Base-by-base conservation (phyloP, 1,140 invertebrate genomes). In the Chrysopa pallens region DNA sequence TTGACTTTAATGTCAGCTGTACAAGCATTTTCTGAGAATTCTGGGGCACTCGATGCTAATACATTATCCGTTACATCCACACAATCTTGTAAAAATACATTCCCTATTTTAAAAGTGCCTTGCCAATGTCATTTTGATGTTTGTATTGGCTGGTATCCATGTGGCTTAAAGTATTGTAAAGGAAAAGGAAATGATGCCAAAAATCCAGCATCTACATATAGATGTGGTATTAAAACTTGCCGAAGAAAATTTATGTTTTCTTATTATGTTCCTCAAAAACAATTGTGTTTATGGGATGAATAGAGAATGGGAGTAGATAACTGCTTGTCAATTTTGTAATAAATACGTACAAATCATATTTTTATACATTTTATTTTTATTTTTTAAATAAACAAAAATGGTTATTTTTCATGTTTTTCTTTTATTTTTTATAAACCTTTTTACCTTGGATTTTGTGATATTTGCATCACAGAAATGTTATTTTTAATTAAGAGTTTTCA, bases 161-260 rank as follows among this genome's bases (percentile, higher is more conserved):
- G 90, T 65, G 85, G 85, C 9, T 64, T 94, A 5, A 94, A 94
- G 60, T 94, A 91, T 63, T 95, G 91, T 60, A 86, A 87, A 54
- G 83, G 82, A 9, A 71, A 71, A 50, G 17, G 17, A 23, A 23
- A 23, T 23, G 17, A 23, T 23, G 17, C 17, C 2, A 23, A 23
- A 23, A 23, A 23, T 23, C 17, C 17, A 23, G 17, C 17, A 68
- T 72, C 44, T 23, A 23, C 17, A 23, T 88, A 88, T 62, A 69
- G 86, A 9, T 92, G 88, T 61, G 88, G 88, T 39, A 92, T 92
- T 55, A 85, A 88, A 62, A 91, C 87, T 4, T 92, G 88, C 60
- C 75, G 77, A 53, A 79, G 84, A 59, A 89, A 84, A 63, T 76
- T 79, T 53, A 74, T 77, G 48, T 91, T 86, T 62, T 73, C 76